Evolutionary conservation across 2,113 vertebrate species (phyloP).

Genomic region (Solenodon paradoxus): DNA sequence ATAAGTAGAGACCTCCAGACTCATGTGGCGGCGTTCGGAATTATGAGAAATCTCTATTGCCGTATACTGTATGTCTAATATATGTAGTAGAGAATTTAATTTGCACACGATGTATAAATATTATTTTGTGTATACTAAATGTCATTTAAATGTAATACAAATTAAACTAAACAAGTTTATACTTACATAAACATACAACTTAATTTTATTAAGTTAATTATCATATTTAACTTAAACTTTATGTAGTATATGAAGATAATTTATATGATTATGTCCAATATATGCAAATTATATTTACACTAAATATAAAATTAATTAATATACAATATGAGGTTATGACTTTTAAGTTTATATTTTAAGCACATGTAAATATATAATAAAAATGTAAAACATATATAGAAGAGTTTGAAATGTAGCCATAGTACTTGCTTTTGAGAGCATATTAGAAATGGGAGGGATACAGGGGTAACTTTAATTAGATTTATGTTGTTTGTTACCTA

Average conservation of each 20-base stretch:
- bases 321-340: neutral
- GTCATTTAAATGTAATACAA: too few species aligned
- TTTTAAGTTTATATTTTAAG: slow-evolving; percentile 27
- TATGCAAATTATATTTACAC: neutral
- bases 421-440: neutral
- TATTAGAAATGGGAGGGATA: neutral
- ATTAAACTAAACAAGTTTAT: neutral
- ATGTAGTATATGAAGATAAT: neutral
- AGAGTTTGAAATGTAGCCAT: neutral
- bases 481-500: neutral
- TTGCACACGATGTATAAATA: neutral
- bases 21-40: too few species aligned
- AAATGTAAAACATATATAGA: neutral
- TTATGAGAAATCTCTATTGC: neutral
- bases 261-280: neutral
- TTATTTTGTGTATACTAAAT: too few species aligned
- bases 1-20: neutral
- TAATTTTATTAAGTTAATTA: neutral
- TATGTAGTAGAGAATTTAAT: neutral
- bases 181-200: neutral
- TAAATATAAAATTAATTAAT: slow-evolving; percentile 18
- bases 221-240: neutral
- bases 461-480: neutral
- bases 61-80: too few species aligned
- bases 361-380: neutral